These are phyloP conservation scores for Mohoua ochrocephala DNA, from an alignment of 2,113 vertebrate species.

Conservation along the genomic window DNA sequence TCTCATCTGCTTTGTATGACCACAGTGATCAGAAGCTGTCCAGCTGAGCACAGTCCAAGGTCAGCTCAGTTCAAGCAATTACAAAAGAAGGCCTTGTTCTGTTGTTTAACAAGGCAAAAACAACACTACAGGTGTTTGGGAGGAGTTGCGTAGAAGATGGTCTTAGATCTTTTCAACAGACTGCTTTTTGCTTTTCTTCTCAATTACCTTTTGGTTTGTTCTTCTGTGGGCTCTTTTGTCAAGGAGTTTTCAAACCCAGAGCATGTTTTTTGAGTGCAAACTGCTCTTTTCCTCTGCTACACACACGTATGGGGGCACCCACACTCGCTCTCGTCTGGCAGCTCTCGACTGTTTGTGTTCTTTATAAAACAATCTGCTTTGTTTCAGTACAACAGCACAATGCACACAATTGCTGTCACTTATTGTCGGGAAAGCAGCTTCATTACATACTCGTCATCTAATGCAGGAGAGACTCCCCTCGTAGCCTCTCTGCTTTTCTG, in stretches of 20 bases:
- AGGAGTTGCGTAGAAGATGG: not conserved
- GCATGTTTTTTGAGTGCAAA: not conserved
- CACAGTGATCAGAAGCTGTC: not conserved
- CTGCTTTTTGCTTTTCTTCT: not conserved
- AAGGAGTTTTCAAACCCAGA: not conserved
- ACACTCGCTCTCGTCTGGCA: rapidly evolving
- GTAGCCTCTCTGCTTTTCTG: not conserved
- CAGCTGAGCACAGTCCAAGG: not conserved
- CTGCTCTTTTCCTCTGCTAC: not conserved
- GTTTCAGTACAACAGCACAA: not conserved
- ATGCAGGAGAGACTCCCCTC: not conserved
- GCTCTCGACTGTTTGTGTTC: not conserved
- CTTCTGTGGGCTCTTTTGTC: not conserved
- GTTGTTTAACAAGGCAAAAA: not conserved
- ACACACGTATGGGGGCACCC: rapidly evolving
- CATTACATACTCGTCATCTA: not conserved
- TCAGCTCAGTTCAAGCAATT: not conserved
- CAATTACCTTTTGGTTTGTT: not conserved
- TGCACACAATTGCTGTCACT: not conserved
- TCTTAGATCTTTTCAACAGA: not conserved
- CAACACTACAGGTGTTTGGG: not conserved
- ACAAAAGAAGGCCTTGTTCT: not conserved
- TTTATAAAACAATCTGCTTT: not conserved
- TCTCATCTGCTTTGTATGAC: not conserved
- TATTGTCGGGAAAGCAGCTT: not conserved